Percentiles rank a stretch among this genome's conserved stretches.
Conservation (phyloP, 2,888 invertebrate species). For the Orchesella flavescens region DNA sequence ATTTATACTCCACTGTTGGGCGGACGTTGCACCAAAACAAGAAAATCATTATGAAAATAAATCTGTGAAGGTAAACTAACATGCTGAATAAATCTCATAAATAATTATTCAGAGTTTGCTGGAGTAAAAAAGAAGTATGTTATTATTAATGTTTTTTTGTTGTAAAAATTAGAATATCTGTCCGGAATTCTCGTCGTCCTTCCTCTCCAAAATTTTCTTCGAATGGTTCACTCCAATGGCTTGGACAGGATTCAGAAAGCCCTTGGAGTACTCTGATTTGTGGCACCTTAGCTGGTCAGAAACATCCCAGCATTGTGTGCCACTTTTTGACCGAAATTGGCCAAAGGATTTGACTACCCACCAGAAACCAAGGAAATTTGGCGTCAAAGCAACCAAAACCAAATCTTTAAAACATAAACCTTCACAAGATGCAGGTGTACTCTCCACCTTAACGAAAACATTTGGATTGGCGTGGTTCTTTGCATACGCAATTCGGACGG, state of each 20-base stretch:
- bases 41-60: too few species aligned
- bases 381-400: not conserved
- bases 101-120: not conserved
- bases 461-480: slow-evolving; percentile 39
- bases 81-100: too few species aligned
- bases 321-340: slow-evolving; percentile 75
- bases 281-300: slow-evolving; percentile 76
- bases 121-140: not conserved
- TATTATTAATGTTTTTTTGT: too few species aligned
- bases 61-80: too few species aligned
- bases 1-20: too few species aligned
- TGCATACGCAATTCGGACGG: slow-evolving; percentile 14
- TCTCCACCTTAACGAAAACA: slow-evolving; percentile 13
- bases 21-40: too few species aligned
- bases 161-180: slow-evolving; percentile 72
- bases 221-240: slow-evolving; percentile 77
- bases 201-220: slow-evolving; percentile 76
- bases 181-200: slow-evolving; percentile 76
- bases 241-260: slow-evolving; percentile 76
- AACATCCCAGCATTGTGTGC: slow-evolving; percentile 71
- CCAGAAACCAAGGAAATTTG: not conserved
- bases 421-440: slow-evolving; percentile 22
- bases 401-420: not conserved
- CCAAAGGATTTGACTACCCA: too few species aligned
- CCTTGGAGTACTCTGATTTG: slow-evolving; percentile 76